These are phyloP conservation scores for Malurus melanocephalus DNA, from an alignment of 2,113 vertebrate genomes.

Conservation along the genomic window DNA sequence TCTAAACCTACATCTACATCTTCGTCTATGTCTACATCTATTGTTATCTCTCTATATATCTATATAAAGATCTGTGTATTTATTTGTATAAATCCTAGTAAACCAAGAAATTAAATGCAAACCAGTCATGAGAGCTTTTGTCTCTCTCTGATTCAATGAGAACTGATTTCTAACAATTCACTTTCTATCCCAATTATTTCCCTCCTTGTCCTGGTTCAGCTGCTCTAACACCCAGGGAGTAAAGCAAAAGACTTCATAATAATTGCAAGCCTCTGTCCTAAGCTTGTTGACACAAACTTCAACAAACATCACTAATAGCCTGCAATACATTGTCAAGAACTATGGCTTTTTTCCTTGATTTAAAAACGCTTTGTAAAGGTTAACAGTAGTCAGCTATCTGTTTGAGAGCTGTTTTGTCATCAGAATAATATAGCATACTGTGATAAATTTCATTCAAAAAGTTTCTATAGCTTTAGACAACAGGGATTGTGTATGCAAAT, in stretches of 20 bases:
- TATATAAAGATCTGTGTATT: background rate
- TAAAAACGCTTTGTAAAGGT: background rate
- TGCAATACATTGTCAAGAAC: background rate
- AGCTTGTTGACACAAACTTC: background rate
- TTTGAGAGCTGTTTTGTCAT: background rate
- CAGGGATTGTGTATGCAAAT: background rate
- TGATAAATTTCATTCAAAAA: background rate
- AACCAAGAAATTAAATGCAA: background rate
- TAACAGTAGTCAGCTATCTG: background rate
- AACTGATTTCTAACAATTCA: background rate
- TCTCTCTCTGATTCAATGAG: background rate
- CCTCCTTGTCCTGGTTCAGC: background rate
- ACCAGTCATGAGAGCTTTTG: background rate
- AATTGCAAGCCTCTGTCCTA: background rate
- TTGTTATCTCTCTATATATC: too few species aligned
- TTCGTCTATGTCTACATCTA: too few species aligned
- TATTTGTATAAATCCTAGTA: background rate
- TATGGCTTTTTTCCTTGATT: background rate
- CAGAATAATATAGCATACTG: background rate
- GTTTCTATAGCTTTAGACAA: background rate
- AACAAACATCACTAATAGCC: background rate
- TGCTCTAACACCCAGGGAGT: background rate
- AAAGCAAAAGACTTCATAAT: background rate
- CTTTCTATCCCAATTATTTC: background rate
- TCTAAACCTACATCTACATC: background rate